Evolutionary conservation across 2,113 vertebrate species (phyloP).

Genomic region (Macquaria australasica): DNA sequence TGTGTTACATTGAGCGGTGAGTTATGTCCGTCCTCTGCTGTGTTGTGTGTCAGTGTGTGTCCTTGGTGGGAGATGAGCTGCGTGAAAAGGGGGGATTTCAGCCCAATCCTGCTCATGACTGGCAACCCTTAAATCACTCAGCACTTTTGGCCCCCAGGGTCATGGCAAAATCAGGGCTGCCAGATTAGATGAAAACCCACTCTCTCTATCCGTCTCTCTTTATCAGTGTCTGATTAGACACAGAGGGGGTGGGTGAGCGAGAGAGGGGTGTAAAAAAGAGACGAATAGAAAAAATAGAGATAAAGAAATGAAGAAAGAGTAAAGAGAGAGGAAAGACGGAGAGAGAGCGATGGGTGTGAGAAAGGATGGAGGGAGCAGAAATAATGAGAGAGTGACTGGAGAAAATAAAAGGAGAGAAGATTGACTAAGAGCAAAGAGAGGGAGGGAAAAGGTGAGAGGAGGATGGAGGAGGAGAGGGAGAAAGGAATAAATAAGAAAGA

Average conservation of each 20-base stretch:
- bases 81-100: slow-evolving; percentile 67
- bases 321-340: not conserved
- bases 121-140: slow-evolving; percentile 68
- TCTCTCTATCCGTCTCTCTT: slow-evolving; percentile 56
- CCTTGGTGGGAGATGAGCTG: slow-evolving; percentile 70
- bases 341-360: not conserved
- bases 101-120: slow-evolving; percentile 57
- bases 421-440: not conserved
- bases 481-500: slow-evolving; percentile 19
- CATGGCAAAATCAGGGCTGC: slow-evolving; percentile 49
- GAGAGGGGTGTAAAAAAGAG: not conserved
- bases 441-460: slow-evolving; percentile 18
- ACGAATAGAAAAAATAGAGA: not conserved
- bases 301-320: not conserved
- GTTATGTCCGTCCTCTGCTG: slow-evolving; percentile 2
- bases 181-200: slow-evolving; percentile 64
- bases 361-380: not conserved
- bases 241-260: not conserved
- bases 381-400: not conserved
- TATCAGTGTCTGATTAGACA: slow-evolving; percentile 31
- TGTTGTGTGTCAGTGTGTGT: slow-evolving; percentile 40
- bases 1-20: slow-evolving; percentile 14
- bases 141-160: slow-evolving; percentile 44
- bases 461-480: not conserved
- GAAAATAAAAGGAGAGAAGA: slow-evolving; percentile 1